A percentile compares a stretch with the other conserved stretches of the same genome.
These are phyloP conservation scores for Pterois miles DNA, from an alignment of 2,797 vertebrate species.

Conservation along the genomic window DNA sequence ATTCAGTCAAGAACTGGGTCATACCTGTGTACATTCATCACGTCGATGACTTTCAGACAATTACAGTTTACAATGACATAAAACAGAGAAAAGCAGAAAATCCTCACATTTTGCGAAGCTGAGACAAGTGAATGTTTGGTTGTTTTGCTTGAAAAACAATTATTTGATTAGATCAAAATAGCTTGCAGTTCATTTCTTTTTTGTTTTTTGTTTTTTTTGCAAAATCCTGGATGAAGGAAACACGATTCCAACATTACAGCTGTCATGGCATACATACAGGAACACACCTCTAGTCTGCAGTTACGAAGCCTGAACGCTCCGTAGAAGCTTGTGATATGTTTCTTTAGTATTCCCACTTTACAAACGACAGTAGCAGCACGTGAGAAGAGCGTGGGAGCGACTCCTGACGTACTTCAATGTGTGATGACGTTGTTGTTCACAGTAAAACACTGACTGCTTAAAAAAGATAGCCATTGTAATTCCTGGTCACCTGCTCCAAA, in stretches of 20 bases:
- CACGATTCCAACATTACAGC: conserved; percentile 24
- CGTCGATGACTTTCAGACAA: not conserved
- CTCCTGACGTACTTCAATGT: not conserved
- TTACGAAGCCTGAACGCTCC: conserved; percentile 9
- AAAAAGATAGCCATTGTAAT: too few species aligned
- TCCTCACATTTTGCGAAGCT: not conserved
- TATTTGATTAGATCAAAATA: not conserved
- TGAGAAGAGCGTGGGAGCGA: conserved; percentile 18
- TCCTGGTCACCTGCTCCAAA: not conserved
- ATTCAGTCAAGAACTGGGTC: not conserved
- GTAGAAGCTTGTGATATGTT: conserved; percentile 25
- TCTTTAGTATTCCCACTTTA: conserved; percentile 25
- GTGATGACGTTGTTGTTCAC: not conserved
- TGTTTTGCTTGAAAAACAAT: too few species aligned
- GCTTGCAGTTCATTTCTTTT: not conserved
- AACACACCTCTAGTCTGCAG: not conserved
- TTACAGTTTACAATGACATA: not conserved
- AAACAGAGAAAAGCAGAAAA: not conserved
- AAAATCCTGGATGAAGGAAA: conserved; percentile 17
- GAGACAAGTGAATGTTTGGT: too few species aligned
- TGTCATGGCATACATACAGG: not conserved
- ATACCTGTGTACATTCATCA: not conserved
- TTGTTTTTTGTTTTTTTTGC: not conserved
- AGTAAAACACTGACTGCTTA: too few species aligned
- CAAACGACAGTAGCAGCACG: conserved; percentile 14